phyloP scores from a whole-genome alignment of 64 coral and sea anemone genomes.

The Platygyra sinensis region DNA sequence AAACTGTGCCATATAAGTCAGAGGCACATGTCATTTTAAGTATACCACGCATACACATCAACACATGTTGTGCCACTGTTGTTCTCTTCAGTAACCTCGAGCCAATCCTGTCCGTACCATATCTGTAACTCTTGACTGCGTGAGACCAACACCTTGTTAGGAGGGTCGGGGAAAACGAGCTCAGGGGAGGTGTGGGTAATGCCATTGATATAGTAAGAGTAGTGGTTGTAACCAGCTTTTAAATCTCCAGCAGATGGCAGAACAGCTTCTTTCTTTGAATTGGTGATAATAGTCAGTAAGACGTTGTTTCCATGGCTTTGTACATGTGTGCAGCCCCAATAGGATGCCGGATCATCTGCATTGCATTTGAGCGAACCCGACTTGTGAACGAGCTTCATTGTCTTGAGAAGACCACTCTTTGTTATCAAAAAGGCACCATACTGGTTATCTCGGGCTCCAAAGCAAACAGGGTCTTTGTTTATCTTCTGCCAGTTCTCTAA shows the following conservation, averaged over 20 bases:
- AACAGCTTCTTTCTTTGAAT: background rate
- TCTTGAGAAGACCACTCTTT: no score
- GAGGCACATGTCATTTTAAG: background rate
- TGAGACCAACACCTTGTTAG: background rate
- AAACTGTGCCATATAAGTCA: background rate
- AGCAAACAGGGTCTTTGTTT: conserved; percentile 6
- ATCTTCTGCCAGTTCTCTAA: conserved; percentile 48
- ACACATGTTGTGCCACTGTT: conserved; percentile 6
- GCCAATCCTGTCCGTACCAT: conserved; percentile 24
- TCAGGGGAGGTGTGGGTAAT: background rate
- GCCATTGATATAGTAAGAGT: background rate
- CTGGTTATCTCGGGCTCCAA: no score
- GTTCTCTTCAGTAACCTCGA: background rate
- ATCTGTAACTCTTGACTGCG: background rate
- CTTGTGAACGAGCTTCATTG: no score
- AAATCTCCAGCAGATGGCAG: background rate
- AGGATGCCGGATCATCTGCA: background rate
- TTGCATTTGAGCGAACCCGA: no score
- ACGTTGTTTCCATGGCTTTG: background rate
- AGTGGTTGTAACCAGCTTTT: no score
- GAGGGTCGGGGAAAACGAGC: background rate
- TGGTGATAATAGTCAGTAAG: conserved; percentile 11
- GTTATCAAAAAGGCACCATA: no score
- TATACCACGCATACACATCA: conserved; percentile 51
- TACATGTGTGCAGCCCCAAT: background rate